Conservation (phyloP, 2,888 invertebrate species). For the Zygaena filipendulae region DNA sequence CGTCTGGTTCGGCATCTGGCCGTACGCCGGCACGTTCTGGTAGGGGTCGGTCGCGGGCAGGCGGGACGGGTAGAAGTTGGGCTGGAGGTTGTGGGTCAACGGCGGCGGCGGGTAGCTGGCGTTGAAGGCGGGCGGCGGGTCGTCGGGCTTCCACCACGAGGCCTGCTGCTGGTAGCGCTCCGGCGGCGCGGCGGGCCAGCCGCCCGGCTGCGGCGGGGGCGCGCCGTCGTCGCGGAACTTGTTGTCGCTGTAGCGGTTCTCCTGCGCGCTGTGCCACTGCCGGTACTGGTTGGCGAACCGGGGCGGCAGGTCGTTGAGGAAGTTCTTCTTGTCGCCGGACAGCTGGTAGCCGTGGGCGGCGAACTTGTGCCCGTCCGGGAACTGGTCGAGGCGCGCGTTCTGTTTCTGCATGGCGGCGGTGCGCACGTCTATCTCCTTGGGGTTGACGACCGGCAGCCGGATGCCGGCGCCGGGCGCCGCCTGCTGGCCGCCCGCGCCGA, state of each 20-base stretch:
- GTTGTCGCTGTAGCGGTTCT: slow-evolving; percentile 42
- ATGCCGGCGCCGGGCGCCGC: slow-evolving; percentile 28
- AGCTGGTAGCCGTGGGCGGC: slow-evolving; percentile 41
- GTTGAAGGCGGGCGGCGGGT: slow-evolving; percentile 26
- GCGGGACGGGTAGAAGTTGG: slow-evolving; percentile 36
- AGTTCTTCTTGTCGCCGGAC: slow-evolving; percentile 54
- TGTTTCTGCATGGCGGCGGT: slow-evolving; percentile 59
- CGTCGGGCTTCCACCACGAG: slow-evolving; percentile 49
- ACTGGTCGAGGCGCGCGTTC: slow-evolving; percentile 43
- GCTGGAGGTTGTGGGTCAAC: slow-evolving; percentile 28
- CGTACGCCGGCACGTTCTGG: slow-evolving; percentile 25
- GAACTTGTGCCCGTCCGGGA: slow-evolving; percentile 46
- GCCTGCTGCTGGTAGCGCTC: slow-evolving; percentile 28
- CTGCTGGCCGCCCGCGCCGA: slow-evolving; percentile 39
- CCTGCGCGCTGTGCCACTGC: slow-evolving; percentile 50
- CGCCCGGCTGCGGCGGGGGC: slow-evolving; percentile 22
- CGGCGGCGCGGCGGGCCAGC: slow-evolving; percentile 9
- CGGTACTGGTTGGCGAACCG: slow-evolving; percentile 58
- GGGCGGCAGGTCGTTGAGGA: slow-evolving; percentile 53
- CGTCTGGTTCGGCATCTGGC: slow-evolving; percentile 18
- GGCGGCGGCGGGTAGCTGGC: slow-evolving; percentile 25
- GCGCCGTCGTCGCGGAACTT: slow-evolving; percentile 47
- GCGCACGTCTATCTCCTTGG: slow-evolving; percentile 62
- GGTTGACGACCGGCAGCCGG: slow-evolving; percentile 56
- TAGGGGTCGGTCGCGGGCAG: slow-evolving; percentile 30